Base-by-base conservation (phyloP, 1,140 invertebrate genomes). In the Magallana angulata region DNA sequence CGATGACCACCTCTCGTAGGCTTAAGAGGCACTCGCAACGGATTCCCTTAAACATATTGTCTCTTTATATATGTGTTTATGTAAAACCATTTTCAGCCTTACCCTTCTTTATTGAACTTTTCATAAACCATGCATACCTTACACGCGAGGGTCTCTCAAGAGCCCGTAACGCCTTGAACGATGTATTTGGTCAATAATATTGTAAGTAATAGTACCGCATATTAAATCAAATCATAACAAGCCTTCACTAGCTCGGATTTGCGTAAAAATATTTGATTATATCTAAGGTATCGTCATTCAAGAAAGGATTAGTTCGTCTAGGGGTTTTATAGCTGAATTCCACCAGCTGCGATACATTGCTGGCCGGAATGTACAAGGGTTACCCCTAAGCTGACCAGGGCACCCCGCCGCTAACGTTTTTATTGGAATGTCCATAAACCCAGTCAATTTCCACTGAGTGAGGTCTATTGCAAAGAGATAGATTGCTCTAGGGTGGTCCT, bases 211-310 rank as follows among this genome's bases (percentile, higher is more conserved):
- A 76, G 68, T 30, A 9, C 4, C 12, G 11, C 24, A 30, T 30
- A 36, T 76, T 30, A 76, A 7, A 9, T 11, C 6, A 76, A 30
- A 76, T 76, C 68, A 76, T 30, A 76, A 76, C 68, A 76, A 12
- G 68, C 68, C 4, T 76, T 62, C 30, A 76, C 68, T 12, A 76
- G 68, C 68, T 76, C 14, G 36, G 68, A 76, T 36, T 76, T 76
- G 36, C 14, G 68, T 76, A 76, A 76, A 71, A 76, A 76, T 76
- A 76, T 76, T 76, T 76, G 68, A 30, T 76, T 76, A 76, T 76
- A 76, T 76, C 8, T 76, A 11, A 4, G 24, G 68, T 76, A 30
- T 76, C 24, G 68, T 30, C 18, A 71, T 71, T 71, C 18, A 71
- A 4, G 16, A 30, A 76, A 36, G 68, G 68, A 76, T 76, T 71